Conservation (phyloP, 2,797 vertebrate species). For the Sebastes itinus region DNA sequence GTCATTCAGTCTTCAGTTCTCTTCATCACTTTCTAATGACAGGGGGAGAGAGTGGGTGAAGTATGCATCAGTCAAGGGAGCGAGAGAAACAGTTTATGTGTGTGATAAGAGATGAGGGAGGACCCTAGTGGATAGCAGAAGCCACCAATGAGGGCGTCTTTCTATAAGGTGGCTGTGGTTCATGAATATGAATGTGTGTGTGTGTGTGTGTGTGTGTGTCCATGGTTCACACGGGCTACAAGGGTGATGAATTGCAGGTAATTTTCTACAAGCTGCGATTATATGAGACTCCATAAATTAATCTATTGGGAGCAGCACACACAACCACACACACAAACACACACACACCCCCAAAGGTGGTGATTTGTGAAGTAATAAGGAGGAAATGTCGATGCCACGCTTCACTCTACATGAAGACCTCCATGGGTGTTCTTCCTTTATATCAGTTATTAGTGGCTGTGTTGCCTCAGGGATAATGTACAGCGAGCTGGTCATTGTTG, state of each 20-base stretch:
- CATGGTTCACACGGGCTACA: conserved; percentile 3
- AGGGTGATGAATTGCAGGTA: conserved; percentile 26
- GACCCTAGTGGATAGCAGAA: background rate
- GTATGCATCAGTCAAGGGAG: background rate
- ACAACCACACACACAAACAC: background rate
- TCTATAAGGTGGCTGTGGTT: background rate
- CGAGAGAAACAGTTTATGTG: background rate
- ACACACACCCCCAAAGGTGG: background rate
- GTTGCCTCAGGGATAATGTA: background rate
- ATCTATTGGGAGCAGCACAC: conserved; percentile 12
- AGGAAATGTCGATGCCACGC: conserved; percentile 58
- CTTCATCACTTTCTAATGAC: background rate
- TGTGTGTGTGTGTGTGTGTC: background rate
- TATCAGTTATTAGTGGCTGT: conserved; percentile 22
- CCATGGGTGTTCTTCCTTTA: conserved; percentile 20
- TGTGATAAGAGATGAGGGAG: background rate
- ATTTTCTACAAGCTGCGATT: conserved; percentile 27
- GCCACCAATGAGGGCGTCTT: background rate
- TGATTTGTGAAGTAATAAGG: conserved; percentile 53
- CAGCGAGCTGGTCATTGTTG: too few relatives aligned
- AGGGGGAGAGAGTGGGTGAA: too few relatives aligned
- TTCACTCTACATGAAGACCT: conserved; percentile 48
- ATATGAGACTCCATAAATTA: conserved; percentile 28
- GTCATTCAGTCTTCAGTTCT: background rate
- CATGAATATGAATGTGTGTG: background rate